Base-by-base conservation (phyloP, 2,888 invertebrate species). In the Heterodera filipjevi region DNA sequence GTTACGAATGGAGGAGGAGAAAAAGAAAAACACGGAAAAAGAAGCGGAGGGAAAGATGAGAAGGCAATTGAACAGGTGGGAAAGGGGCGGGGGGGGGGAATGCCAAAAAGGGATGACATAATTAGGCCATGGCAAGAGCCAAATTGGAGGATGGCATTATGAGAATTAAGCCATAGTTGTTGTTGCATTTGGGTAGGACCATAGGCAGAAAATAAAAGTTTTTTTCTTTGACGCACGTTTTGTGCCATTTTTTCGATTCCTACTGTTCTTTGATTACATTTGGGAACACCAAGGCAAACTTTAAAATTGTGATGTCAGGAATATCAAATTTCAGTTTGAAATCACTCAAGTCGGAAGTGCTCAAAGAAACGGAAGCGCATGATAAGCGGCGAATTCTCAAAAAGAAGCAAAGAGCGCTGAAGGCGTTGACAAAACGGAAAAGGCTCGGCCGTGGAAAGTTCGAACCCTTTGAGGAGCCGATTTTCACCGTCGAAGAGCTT, bases 381-480 rank as follows among this genome's bases (percentile, higher is more conserved):
- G 72, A 75, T 30, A 66, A 73, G 35, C 64, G 72, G 14, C 74
- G 32, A 30, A 79, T 72, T 27, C 46, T 44, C 35, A 76, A 79
- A 49, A 77, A 35, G 66, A 72, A 30, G 39, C 44, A 81, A 75
- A 77, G 77, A 44, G 71, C 79, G n/a, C 35, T 85, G 30, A 49
- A 59, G 53, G 71, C 71, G n/a, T 46, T 85, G 66, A 82, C 81
- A 10, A 70, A 46, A 1, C 77, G 79, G 32, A 84, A 84, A 68
- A 74, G 73, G n/a, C 78, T 85, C 6, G 84, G 84, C 16, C 83
- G 77, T 49, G 85, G 85, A 27, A 77, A 80, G 33, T 85, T 83
- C 76, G 80, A 85, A 35, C 80, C 81, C 64, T 80, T 73, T 77
- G 78, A 81, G 68, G 85, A 85, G 80, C 86, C 85, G 39, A 77